Base-by-base conservation (phyloP, 2,888 invertebrate species). In the Nemotelus nigrinus region DNA sequence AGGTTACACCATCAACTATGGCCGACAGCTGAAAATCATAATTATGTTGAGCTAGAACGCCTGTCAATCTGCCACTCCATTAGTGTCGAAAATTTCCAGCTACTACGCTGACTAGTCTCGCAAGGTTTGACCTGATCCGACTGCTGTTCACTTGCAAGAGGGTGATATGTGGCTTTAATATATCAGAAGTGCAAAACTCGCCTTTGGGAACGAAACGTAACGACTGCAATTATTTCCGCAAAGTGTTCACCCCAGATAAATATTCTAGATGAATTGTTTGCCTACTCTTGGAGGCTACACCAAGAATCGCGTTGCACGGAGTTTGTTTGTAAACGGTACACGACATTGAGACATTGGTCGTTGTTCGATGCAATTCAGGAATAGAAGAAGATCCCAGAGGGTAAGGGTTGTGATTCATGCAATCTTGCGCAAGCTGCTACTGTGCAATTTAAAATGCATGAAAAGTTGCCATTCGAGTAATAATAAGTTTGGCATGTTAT, bases 61-160 rank as follows among this genome's bases (percentile, higher is more conserved):
- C 78, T 78, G 78, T 68, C 78, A 78, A 74, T 78, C 78, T 68
- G 55, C 67, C 44, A 72, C 58, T 78, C 75, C 71, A 78, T 78
- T 74, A 78, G 67, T 78, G 78, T 78, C 78, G 75, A 75, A 78
- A 65, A 63, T 77, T 55, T 63, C 70, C 64, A 78, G 71, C 75
- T 64, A 57, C 65, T 63, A 44, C 44, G 8, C 45, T 65, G 65
- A 48, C 25, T 25, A 25, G 25, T 25, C 25, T 25, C 25, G 25
- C 25, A 68, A 55, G 57, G 50, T 48, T 50, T 75, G 63, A 50
- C 43, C 43, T 67, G 76, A 39, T 25, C 25, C 25, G 25, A 25
- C 25, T 25, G 25, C 25, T 25, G 25, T 25, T 25, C 25, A n/a
- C 3, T 58, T 58, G 41, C 39, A 50, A 53, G 53, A 53, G 68